Percentiles rank a stretch among this genome's conserved stretches.
Conservation (phyloP, 2,797 vertebrate genomes). For the Pteronotus mesoamericanus region DNA sequence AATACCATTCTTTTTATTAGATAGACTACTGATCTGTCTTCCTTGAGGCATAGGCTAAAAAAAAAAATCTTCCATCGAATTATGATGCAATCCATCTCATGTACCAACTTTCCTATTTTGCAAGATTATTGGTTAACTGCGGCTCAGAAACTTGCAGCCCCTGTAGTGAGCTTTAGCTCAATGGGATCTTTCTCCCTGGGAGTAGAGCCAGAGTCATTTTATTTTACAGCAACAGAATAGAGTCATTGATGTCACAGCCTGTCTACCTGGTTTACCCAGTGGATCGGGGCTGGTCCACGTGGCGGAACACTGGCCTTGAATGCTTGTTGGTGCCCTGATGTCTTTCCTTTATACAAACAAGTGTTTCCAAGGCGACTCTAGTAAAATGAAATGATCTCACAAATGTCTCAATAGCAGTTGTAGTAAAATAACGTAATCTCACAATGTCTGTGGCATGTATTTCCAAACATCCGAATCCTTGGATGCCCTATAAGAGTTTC, state of each 20-base stretch:
- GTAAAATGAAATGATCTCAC: background rate
- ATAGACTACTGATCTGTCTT: background rate
- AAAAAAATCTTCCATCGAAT: background rate
- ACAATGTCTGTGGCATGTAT: background rate
- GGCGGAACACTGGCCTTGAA: background rate
- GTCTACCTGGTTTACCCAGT: background rate
- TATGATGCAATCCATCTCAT: background rate
- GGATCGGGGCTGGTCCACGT: background rate
- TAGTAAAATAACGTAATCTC: background rate
- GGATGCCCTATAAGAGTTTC: background rate
- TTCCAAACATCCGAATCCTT: constrained; percentile 35
- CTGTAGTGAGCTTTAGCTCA: background rate
- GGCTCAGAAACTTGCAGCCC: background rate
- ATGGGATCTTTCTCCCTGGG: background rate
- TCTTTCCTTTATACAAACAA: background rate
- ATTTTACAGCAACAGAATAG: background rate
- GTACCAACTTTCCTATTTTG: background rate
- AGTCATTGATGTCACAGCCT: background rate
- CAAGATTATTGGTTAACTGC: background rate
- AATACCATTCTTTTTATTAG: background rate
- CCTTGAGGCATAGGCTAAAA: background rate
- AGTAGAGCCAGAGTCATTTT: background rate
- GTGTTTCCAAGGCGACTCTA: background rate
- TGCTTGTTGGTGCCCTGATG: background rate
- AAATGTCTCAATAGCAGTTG: background rate